These are phyloP conservation scores for Pogonocherus hispidulus DNA, from an alignment of 2,888 invertebrate genomes.

Conservation along the genomic window DNA sequence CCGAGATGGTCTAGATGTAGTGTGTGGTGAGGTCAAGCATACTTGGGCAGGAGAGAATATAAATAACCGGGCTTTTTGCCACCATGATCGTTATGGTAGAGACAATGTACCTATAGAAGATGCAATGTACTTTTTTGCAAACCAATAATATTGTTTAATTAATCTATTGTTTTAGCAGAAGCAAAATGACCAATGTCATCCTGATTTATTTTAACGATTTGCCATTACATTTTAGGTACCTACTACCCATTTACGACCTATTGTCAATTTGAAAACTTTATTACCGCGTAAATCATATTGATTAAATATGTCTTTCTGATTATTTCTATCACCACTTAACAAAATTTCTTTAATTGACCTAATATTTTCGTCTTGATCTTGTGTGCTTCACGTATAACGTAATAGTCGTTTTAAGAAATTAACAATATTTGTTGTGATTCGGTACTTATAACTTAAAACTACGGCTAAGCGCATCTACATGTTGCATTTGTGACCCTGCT, in stretches of 20 bases:
- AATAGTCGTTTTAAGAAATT: conserved; percentile 40
- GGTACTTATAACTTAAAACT: not conserved
- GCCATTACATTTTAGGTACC: conserved; percentile 52
- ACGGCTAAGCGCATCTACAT: conserved; percentile 59
- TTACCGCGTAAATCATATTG: conserved; percentile 37
- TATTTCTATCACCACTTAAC: conserved; percentile 32
- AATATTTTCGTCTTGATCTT: conserved; percentile 34
- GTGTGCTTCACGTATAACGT: conserved; percentile 44
- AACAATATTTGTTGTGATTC: conserved; percentile 10
- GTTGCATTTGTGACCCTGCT: conserved; percentile 52
- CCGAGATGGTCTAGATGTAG: not conserved
- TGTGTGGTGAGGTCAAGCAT: conserved; percentile 18
- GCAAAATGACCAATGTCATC: conserved; percentile 55
- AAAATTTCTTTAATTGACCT: conserved; percentile 40
- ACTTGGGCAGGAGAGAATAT: conserved; percentile 25
- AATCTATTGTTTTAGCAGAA: conserved; percentile 46
- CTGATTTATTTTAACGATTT: conserved; percentile 46
- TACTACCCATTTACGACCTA: conserved; percentile 40
- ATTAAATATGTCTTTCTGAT: conserved; percentile 42
- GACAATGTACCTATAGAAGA: conserved; percentile 27
- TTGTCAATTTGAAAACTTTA: conserved; percentile 39
- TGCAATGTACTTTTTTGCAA: conserved; percentile 12
- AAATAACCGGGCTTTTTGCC: conserved; percentile 31
- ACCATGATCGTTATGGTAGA: conserved; percentile 22
- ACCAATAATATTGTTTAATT: not conserved